Base-by-base conservation (phyloP, 2,113 vertebrate species). In the Brachypodius melanocephalos region DNA sequence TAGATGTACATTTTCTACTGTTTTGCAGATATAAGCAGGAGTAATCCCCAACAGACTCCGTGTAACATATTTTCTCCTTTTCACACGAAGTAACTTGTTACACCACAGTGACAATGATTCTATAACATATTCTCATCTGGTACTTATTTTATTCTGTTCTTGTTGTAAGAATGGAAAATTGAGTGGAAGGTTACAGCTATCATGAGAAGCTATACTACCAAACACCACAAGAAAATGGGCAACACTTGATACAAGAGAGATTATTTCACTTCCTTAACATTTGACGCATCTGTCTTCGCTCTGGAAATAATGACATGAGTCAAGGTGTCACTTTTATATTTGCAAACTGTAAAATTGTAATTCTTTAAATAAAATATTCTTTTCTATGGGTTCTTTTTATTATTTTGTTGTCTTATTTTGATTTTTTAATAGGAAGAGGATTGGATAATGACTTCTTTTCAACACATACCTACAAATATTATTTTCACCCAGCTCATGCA, bases 1-100 rank as follows among this genome's bases (percentile, higher is more conserved):
- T 89, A 87, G 61, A 84, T 94, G 77, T 82, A 81, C n/a, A 57
- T 95, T 93, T 94, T 88, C 57, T 81, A 65, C 65, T 84, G 36
- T 75, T 92, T 92, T 87, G 52, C 69, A 78, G 65, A 74, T 74
- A 78, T 40, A 71, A 75, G 29, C 77, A 89, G 66, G 25, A 90
- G 6, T 49, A 87, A 84, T 75, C 42, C 86, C 66, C 76, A 81
- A 34, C 38, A 90, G 84, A 89, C 58, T 78, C 25, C 11, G 31
- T 83, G 46, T 74, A 67, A 73, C 45, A 88, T 76, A 74, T 72
- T 92, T 92, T 80, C 46, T 84, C 18, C 31, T 88, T 78, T 88
- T 91, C 82, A 58, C 55, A 55, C 8, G 6, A 81, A 75, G 24
- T 49, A 83, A 62, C 25, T 14, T 65, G 78, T 73, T 79, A 85